Conservation (phyloP, 2,888 invertebrate genomes). For the Herminia tarsipennalis region DNA sequence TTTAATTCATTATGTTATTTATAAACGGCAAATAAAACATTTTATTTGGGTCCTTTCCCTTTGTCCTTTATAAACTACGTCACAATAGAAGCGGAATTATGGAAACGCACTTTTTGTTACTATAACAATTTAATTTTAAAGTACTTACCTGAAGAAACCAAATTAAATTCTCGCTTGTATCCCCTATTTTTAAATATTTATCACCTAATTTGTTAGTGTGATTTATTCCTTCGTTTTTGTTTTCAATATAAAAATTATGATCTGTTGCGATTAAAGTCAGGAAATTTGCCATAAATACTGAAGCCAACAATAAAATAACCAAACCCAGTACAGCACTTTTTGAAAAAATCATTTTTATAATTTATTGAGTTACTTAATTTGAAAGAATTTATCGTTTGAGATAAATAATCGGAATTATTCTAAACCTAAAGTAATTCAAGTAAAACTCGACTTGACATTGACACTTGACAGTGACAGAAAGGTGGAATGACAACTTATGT, state of each 20-base stretch:
- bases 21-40: too few species aligned
- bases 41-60: too few species aligned
- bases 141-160: constrained; percentile 93
- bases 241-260: constrained; percentile 70
- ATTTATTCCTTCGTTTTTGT: constrained; percentile 63
- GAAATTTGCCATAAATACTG: constrained; percentile 89
- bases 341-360: constrained; percentile 85
- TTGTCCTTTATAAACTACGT: too few species aligned
- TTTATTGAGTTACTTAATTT: constrained; percentile 23
- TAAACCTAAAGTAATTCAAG: too few species aligned
- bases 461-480: too few species aligned
- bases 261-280: constrained; percentile 88
- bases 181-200: constrained; percentile 79
- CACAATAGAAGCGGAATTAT: constrained; percentile 11
- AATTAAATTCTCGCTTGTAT: constrained; percentile 86
- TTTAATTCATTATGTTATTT: too few species aligned
- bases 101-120: constrained; percentile 8
- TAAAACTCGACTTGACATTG: too few species aligned
- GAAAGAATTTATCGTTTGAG: constrained; percentile 22
- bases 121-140: constrained; percentile 15
- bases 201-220: constrained; percentile 63
- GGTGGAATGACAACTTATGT: too few species aligned
- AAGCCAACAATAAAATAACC: constrained; percentile 87
- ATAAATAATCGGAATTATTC: constrained; percentile 17
- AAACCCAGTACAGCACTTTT: constrained; percentile 87